Evolutionary conservation across 2,888 invertebrate genomes (phyloP).

Genomic region (Chrysolina americana): DNA sequence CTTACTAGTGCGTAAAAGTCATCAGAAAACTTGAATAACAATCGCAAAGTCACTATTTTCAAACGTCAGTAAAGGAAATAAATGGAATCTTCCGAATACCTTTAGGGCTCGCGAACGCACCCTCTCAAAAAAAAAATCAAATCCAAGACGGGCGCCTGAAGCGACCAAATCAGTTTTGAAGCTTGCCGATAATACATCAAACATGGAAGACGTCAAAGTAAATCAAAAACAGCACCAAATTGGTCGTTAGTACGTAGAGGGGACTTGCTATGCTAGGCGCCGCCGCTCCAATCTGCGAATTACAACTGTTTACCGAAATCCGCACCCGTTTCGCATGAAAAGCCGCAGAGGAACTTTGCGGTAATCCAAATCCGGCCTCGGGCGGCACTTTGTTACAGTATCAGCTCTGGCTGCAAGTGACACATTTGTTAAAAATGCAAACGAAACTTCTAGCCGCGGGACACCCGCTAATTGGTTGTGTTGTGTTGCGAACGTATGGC

Average conservation of each 20-base stretch:
- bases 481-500: constrained; percentile 53
- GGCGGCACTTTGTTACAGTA: constrained; percentile 64
- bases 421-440: constrained; percentile 66
- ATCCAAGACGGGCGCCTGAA: background rate
- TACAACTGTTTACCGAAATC: constrained; percentile 46
- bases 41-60: too few relatives aligned
- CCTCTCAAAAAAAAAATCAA: background rate
- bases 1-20: too few relatives aligned
- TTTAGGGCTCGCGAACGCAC: background rate
- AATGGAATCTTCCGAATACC: background rate
- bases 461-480: constrained; percentile 61
- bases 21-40: too few relatives aligned
- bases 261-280: constrained; percentile 16
- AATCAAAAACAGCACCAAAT: constrained; percentile 27
- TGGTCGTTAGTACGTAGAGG: constrained; percentile 30
- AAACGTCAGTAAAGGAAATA: too few relatives aligned
- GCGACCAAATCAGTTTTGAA: background rate
- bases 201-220: background rate
- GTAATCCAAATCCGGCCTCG: constrained; percentile 53
- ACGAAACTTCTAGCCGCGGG: constrained; percentile 24
- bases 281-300: constrained; percentile 21
- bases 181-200: constrained; percentile 7
- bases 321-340: constrained; percentile 53
- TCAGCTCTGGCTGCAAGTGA: constrained; percentile 67
- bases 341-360: constrained; percentile 53